Percentiles rank a stretch among this genome's conserved stretches.
phyloP scores from a whole-genome alignment of 2,888 invertebrate species.

The Napeogenes inachia region DNA sequence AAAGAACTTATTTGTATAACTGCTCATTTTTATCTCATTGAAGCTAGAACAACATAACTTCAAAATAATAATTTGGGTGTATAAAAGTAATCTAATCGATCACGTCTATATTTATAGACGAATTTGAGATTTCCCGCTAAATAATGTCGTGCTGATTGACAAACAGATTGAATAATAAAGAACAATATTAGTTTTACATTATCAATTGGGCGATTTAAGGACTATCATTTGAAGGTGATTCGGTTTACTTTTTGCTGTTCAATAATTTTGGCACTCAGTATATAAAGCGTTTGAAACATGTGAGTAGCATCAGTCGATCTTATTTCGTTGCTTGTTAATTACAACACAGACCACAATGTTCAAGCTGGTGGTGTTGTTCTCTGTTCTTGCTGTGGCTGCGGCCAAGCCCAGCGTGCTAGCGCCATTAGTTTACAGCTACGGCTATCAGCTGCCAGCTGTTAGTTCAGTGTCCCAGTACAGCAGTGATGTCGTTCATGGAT shows the following conservation, averaged over 20 bases:
- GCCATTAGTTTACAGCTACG: constrained; percentile 49
- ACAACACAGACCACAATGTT: constrained; percentile 72
- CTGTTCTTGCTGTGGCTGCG: constrained; percentile 76
- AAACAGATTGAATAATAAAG: constrained; percentile 13
- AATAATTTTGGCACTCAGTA: constrained; percentile 36
- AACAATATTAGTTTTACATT: constrained; percentile 28
- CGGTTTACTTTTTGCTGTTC: constrained; percentile 46
- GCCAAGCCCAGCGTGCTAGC: constrained; percentile 65
- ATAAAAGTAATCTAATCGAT: neutral
- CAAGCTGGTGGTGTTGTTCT: constrained; percentile 80
- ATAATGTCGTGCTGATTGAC: constrained; percentile 8
- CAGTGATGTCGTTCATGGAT: constrained; percentile 50
- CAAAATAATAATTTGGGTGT: too few relatives aligned
- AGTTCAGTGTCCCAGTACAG: constrained; percentile 45
- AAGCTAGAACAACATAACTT: too few relatives aligned
- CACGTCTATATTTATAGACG: constrained; percentile 22
- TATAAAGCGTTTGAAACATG: constrained; percentile 53
- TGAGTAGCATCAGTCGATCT: constrained; percentile 62
- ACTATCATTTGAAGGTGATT: constrained; percentile 52
- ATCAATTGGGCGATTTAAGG: constrained; percentile 21
- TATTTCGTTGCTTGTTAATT: constrained; percentile 44
- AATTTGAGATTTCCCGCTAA: constrained; percentile 25
- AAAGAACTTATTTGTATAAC: too few relatives aligned
- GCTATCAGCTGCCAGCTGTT: constrained; percentile 32
- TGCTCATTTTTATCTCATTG: too few relatives aligned